phyloP scores from a whole-genome alignment of 30 jellyfish, hydroid and myxozoan species.

The Pseudorhiza aurosa region DNA sequence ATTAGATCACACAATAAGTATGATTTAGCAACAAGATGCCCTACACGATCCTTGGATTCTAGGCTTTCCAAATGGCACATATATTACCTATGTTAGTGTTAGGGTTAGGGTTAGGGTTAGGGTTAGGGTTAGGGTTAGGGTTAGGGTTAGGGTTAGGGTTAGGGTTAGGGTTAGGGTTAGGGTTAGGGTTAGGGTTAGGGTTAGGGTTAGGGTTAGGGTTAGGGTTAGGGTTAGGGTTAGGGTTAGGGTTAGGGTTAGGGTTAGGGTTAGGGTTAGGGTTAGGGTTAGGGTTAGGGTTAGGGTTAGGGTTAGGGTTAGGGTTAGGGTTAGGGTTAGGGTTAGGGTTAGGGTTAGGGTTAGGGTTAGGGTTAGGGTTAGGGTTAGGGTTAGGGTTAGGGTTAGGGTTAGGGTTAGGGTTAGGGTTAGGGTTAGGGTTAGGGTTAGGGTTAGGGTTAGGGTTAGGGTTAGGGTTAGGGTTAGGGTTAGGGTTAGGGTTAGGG shows the following conservation, averaged over 20 bases:
- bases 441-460: too few species aligned
- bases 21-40: too few species aligned
- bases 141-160: not conserved
- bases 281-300: slow-evolving; percentile 23
- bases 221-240: slow-evolving; percentile 11
- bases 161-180: not conserved
- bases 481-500: too few species aligned
- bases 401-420: too few species aligned
- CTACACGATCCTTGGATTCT: too few species aligned
- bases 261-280: slow-evolving; percentile 19
- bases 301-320: slow-evolving; percentile 30
- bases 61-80: too few species aligned
- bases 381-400: too few species aligned
- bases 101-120: not conserved
- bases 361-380: slow-evolving; percentile 28
- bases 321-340: slow-evolving; percentile 24
- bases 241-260: slow-evolving; percentile 14
- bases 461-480: too few species aligned
- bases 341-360: slow-evolving; percentile 26
- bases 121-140: not conserved
- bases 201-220: slow-evolving; percentile 18
- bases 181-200: slow-evolving; percentile 1
- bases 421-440: too few species aligned
- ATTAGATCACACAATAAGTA: too few species aligned
- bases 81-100: not conserved